Base-by-base conservation (phyloP, 2,888 invertebrate species). In the Hymenopus coronatus region DNA sequence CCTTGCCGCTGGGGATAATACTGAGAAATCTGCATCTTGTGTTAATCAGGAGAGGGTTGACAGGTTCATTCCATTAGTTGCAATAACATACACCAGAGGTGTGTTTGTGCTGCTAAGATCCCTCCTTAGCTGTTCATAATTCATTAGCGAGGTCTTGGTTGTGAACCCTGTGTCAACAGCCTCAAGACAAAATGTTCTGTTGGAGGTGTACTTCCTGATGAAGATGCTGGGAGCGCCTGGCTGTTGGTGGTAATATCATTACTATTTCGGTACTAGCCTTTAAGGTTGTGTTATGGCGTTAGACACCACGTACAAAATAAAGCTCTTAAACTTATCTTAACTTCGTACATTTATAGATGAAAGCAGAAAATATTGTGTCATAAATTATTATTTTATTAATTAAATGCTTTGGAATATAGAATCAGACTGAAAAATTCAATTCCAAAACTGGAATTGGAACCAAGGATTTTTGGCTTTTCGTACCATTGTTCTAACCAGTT, bases 41-140 rank as follows among this genome's bases (percentile, higher is more conserved):
- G 20, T 70, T 70, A 70, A 70, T 70, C 25, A 70, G 15, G 54
- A 70, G 54, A 70, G 54, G 54, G 54, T 70, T 33, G n/a, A 84
- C 84, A 87, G 33, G 70, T 87, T 25, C 15, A 82, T 81, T 87
- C 87, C 87, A 87, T 87, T 87, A 87, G 87, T 33, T 54, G 87
- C 54, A 87, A 87, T 87, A 87, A 87, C 87, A 87, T 25, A 25
- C 54, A 70, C 20, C 20, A 70, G 54, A 70, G 54, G 54, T 70
- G 54, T 70, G 54, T 70, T 70, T 70, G 54, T 70, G 20, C 20
- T 70, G 54, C 25, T 70, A 70, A 70, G 25, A 70, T 70, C 54
- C 54, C 54, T 15, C 25, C 54, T 70, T 70, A 70, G 54, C 54
- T 70, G 54, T 25, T 70, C 54, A 70, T 70, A 70, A 70, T 70